Evolutionary conservation across 2,113 vertebrate species (phyloP).

Genomic region (Tamias sibiricus): DNA sequence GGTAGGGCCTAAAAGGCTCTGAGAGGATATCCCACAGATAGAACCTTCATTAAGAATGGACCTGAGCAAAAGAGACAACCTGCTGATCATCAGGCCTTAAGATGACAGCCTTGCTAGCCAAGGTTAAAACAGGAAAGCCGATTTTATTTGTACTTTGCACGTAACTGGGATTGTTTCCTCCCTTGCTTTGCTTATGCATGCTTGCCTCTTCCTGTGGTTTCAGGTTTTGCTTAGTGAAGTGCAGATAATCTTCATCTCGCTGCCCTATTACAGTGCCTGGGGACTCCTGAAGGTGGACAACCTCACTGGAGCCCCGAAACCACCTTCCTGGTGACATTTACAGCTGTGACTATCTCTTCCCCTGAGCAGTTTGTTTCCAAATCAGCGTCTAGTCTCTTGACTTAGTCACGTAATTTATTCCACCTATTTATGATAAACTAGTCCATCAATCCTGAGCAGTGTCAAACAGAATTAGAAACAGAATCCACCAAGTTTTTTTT

Average conservation of each 20-base stretch:
- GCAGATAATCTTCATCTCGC: neutral
- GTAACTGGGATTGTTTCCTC: neutral
- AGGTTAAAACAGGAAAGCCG: slow-evolving; percentile 7
- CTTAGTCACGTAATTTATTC: neutral
- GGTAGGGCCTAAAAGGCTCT: slow-evolving; percentile 69
- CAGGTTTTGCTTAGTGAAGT: slow-evolving; percentile 44
- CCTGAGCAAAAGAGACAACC: slow-evolving; percentile 59
- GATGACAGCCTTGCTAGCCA: slow-evolving; percentile 47
- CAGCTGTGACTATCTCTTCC: neutral
- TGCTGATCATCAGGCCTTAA: slow-evolving; percentile 32
- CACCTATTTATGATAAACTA: neutral
- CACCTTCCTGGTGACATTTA: neutral
- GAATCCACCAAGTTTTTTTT: neutral
- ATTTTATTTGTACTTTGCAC: slow-evolving; percentile 26
- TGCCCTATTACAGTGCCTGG: neutral
- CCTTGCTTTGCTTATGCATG: neutral
- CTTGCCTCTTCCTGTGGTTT: neutral
- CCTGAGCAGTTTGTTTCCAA: neutral
- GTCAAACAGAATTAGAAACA: neutral
- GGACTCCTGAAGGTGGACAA: neutral
- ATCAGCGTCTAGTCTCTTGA: neutral
- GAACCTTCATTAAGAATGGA: slow-evolving; percentile 49
- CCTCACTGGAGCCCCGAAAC: neutral
- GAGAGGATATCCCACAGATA: slow-evolving; percentile 63
- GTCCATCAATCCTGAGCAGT: neutral